phyloP scores from a whole-genome alignment of 2,113 vertebrate species.

The Engystomops pustulosus region DNA sequence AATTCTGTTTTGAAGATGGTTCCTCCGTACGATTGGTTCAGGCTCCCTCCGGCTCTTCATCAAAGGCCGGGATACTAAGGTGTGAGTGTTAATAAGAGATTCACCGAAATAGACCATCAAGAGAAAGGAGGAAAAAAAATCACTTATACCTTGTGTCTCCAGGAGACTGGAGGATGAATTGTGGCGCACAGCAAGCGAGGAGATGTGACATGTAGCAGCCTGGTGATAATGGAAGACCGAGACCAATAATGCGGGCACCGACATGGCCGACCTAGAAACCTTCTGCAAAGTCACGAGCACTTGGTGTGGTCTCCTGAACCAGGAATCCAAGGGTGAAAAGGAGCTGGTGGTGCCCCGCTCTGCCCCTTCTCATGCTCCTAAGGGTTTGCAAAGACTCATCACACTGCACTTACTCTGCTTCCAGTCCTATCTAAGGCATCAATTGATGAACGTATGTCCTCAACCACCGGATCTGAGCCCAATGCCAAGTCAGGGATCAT shows the following conservation, averaged over 20 bases:
- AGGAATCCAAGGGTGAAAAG: too few species aligned
- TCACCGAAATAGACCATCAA: conserved; percentile 48
- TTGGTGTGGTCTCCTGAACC: too few species aligned
- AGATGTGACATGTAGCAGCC: background rate
- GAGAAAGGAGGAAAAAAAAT: conserved; percentile 2
- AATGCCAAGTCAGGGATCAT: too few species aligned
- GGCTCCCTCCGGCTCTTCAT: conserved; percentile 50
- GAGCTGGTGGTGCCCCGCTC: too few species aligned
- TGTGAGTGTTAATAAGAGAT: conserved; percentile 50
- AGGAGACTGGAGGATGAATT: conserved; percentile 23
- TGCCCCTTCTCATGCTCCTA: too few species aligned
- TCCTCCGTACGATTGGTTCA: conserved; percentile 31
- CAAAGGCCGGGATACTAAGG: conserved; percentile 46
- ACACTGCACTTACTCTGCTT: too few species aligned
- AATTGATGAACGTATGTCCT: too few species aligned
- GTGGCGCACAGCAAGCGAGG: background rate
- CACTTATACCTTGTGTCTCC: conserved; percentile 33
- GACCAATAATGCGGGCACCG: background rate
- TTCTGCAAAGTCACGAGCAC: background rate
- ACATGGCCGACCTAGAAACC: background rate
- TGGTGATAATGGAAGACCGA: background rate
- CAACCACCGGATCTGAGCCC: too few species aligned
- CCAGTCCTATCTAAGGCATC: too few species aligned
- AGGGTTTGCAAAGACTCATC: too few species aligned
- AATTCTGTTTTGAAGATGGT: conserved; percentile 33